phyloP scores from a whole-genome alignment of 2,797 vertebrate species.

The Tenualosa ilisha region DNA sequence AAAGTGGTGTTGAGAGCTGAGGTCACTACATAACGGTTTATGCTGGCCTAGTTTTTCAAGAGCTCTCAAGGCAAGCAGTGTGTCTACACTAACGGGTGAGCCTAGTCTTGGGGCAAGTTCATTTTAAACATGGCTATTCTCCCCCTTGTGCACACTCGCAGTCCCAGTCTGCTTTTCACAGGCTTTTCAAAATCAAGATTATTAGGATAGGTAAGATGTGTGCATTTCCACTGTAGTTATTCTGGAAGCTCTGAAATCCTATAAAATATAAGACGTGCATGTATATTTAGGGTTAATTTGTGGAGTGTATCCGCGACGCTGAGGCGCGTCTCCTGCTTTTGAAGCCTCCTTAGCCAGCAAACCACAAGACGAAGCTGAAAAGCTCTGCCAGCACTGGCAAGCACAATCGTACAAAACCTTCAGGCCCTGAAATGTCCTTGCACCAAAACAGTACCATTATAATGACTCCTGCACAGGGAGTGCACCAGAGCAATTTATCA shows the following conservation, averaged over 20 bases:
- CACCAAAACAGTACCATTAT: conserved; percentile 55
- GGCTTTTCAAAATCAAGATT: not conserved
- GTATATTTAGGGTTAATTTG: not conserved
- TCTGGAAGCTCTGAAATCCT: not conserved
- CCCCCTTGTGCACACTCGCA: too few species aligned
- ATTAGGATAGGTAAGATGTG: not conserved
- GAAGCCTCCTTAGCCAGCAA: conserved; percentile 37
- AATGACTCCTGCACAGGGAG: conserved; percentile 31
- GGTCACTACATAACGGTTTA: conserved; percentile 55
- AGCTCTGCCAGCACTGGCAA: conserved; percentile 42
- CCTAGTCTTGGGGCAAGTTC: not conserved
- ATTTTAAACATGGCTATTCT: not conserved
- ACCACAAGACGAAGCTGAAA: conserved; percentile 45
- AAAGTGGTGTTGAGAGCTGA: conserved; percentile 49
- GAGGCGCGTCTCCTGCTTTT: not conserved
- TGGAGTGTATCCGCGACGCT: not conserved
- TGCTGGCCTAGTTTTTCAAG: conserved; percentile 51
- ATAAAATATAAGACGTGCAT: not conserved
- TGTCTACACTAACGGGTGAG: not conserved
- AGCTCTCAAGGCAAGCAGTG: conserved; percentile 13
- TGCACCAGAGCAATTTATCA: conserved; percentile 56
- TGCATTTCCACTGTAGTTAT: not conserved
- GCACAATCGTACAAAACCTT: conserved; percentile 46
- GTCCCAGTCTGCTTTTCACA: not conserved
- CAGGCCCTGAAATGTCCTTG: conserved; percentile 52